Evolutionary conservation across 2,797 vertebrate species (phyloP).

Genomic region (Otolemur crassicaudatus): DNA sequence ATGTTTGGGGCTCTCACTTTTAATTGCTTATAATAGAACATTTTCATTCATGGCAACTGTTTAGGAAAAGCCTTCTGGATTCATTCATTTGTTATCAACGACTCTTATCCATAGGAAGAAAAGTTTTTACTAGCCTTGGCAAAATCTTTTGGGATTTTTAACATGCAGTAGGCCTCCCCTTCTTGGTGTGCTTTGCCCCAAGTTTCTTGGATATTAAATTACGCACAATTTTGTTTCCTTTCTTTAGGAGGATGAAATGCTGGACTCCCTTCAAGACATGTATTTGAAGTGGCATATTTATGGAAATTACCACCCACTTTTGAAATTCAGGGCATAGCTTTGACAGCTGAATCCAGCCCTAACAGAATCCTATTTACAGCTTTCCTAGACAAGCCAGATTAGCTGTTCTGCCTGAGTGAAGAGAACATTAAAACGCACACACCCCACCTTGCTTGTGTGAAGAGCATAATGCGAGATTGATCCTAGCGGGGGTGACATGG

Average conservation of each 20-base stretch:
- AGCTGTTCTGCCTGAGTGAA: background rate
- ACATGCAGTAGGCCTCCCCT: background rate
- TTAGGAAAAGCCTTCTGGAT: background rate
- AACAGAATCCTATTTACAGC: constrained; percentile 69
- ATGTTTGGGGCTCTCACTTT: background rate
- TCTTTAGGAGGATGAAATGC: constrained; percentile 23
- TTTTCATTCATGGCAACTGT: constrained; percentile 22
- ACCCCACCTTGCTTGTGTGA: background rate
- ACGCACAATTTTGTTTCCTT: background rate
- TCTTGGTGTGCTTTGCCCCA: background rate
- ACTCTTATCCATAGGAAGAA: background rate
- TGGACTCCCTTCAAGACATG: background rate
- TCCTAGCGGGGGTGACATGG: fast-evolving
- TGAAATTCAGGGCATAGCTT: constrained; percentile 74
- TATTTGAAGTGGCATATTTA: constrained; percentile 69
- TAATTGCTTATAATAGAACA: background rate
- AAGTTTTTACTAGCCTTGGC: background rate
- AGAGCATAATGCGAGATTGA: background rate
- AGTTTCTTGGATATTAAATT: background rate
- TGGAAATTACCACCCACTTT: constrained; percentile 75
- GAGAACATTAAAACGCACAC: background rate
- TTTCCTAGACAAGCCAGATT: constrained; percentile 43
- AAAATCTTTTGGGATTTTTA: background rate
- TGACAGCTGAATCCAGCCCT: constrained; percentile 70
- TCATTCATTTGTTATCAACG: background rate